phyloP scores from a whole-genome alignment of 2,888 invertebrate species.

The Parasteatoda lunata region DNA sequence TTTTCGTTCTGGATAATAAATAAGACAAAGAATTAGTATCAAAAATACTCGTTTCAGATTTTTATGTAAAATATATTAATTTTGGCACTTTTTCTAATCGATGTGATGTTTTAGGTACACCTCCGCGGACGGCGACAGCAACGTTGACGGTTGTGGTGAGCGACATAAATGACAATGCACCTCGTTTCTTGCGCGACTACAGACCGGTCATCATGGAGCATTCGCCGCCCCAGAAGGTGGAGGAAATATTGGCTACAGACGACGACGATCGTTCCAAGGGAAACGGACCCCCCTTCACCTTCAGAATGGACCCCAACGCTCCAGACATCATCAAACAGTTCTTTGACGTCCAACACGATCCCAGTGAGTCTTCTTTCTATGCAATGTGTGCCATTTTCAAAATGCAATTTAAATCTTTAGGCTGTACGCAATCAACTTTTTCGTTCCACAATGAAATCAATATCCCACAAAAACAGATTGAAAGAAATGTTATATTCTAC shows the following conservation, averaged over 20 bases:
- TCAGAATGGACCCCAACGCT: conserved; percentile 93
- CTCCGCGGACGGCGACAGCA: conserved; percentile 94
- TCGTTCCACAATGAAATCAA: no score
- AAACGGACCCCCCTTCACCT: conserved; percentile 97
- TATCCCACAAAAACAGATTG: no score
- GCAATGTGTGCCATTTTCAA: no score
- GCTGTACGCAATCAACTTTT: no score
- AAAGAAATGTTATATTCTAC: no score
- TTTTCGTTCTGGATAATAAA: background rate
- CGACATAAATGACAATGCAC: conserved; percentile 96
- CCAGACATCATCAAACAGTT: conserved; percentile 94
- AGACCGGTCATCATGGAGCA: conserved; percentile 94
- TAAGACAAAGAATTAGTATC: background rate
- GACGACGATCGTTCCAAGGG: conserved; percentile 95
- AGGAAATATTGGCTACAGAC: conserved; percentile 93
- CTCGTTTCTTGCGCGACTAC: conserved; percentile 90
- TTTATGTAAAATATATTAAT: background rate
- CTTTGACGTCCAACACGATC: conserved; percentile 97
- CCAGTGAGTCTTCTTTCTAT: conserved; percentile 80
- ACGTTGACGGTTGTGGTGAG: conserved; percentile 94
- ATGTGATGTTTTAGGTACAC: conserved; percentile 79
- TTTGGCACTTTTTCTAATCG: background rate
- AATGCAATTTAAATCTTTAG: no score
- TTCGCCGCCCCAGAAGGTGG: conserved; percentile 90
- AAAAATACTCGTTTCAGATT: background rate